Percentiles rank a stretch among this genome's conserved stretches.
Evolutionary conservation across 2,113 vertebrate species (phyloP).

Genomic region (Neodontobutis hainanensis): DNA sequence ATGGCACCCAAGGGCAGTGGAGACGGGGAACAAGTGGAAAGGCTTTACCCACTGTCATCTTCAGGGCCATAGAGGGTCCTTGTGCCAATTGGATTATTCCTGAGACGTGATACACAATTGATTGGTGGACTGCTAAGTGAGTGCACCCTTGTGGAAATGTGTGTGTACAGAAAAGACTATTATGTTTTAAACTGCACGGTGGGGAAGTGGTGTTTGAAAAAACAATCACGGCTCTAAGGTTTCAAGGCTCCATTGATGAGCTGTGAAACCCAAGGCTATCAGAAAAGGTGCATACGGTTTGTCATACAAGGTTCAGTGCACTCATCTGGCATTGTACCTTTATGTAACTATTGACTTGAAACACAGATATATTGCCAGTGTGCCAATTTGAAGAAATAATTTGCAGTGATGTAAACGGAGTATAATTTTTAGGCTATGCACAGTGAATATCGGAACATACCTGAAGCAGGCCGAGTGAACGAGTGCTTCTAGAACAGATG

Average conservation of each 20-base stretch:
- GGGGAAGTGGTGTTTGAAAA: conserved; percentile 26
- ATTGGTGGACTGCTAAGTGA: conserved; percentile 47
- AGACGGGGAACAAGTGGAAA: conserved; percentile 28
- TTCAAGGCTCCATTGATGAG: conserved; percentile 34
- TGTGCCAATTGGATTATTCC: conserved; percentile 66
- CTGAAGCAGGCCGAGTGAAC: no score
- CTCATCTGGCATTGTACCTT: neutral
- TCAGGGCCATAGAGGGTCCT: conserved; percentile 62
- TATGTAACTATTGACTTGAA: conserved; percentile 12
- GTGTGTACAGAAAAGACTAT: conserved; percentile 45
- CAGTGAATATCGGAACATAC: no score
- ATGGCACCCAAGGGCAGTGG: conserved; percentile 39
- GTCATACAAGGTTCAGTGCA: neutral
- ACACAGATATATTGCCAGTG: neutral
- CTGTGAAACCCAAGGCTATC: conserved; percentile 22
- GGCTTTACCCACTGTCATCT: conserved; percentile 60
- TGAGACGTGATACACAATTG: conserved; percentile 53
- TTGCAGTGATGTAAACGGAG: no score
- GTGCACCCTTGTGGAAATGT: conserved; percentile 44
- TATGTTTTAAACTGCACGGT: conserved; percentile 22
- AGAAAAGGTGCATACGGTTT: neutral
- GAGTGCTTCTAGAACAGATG: no score
- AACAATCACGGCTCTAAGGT: conserved; percentile 25
- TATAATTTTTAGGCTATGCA: no score
- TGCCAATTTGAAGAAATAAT: no score